Base-by-base conservation (phyloP, 37 sponge, comb jelly and placozoan genomes). In the Bolinopsis microptera region DNA sequence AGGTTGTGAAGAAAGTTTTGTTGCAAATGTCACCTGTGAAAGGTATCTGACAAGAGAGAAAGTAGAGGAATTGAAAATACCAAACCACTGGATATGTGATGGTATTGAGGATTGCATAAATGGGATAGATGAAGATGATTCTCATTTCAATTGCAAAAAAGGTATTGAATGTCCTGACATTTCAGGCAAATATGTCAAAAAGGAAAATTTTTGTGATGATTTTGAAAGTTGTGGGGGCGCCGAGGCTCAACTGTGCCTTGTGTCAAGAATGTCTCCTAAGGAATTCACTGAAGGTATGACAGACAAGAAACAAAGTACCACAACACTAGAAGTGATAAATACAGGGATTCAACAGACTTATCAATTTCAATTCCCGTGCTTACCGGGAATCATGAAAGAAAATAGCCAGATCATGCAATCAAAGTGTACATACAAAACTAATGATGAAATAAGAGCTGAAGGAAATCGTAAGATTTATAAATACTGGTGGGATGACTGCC, bases 91-190 rank as follows among this genome's bases (percentile, higher is more conserved):
- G 74, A 8, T 70, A 22, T 70, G 74, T 70, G 74, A 70, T 70
- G 74, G 74, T 22, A n/a, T 70, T 3, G 25, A 70, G 30, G 74
- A 70, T 22, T 70, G 74, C 21, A 26, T n/a, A 26, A 26, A 26
- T 70, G 74, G 74, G 3, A 22, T 5, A 28, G 74, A 70, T 70
- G 74, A 70, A 70, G 74, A 70, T 70, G 74, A 70, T 70, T 2
- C 26, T n/a, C 5, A 24, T 8, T 70, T 22, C 28, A 1, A 70
- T 26, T 70, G 74, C 30, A 70, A 70, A 26, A 70, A 70, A 70
- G 74, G 74, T n/a, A 70, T 70, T 70, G 74, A 70, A 22, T 70
- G 74, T 22, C 74, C 74, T 26, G 74, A 70, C 30, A 22, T 28
- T 3, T 1, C 30, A 70, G 74, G 74, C 3, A 22, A 3, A 5